These are phyloP conservation scores for Propithecus perrieri DNA, from an alignment of 2,797 vertebrate genomes.

Conservation along the genomic window DNA sequence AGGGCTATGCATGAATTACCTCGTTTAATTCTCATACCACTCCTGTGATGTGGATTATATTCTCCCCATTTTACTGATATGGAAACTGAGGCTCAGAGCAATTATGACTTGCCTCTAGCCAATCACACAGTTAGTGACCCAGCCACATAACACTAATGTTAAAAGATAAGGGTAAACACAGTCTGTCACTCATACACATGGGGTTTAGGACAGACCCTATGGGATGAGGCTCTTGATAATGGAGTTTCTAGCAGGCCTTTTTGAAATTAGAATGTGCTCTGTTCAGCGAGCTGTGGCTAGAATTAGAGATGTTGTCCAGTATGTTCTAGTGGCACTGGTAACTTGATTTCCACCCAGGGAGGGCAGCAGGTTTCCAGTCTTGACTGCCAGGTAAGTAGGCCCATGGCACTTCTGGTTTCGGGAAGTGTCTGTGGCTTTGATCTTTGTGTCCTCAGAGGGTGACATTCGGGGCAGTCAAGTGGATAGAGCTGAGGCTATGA, in stretches of 20 bases:
- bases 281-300: background rate
- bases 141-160: background rate
- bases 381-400: background rate
- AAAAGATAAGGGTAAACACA: background rate
- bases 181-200: background rate
- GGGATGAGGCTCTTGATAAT: background rate
- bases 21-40: constrained; percentile 16
- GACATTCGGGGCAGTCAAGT: background rate
- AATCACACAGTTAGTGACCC: background rate
- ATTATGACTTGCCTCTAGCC: constrained; percentile 12
- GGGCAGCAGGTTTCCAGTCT: background rate
- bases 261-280: constrained; percentile 36
- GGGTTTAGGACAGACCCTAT: background rate
- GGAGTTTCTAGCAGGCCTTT: background rate
- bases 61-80: constrained; percentile 7
- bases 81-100: background rate
- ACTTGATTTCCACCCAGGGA: constrained; percentile 50
- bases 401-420: constrained; percentile 3
- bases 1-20: background rate
- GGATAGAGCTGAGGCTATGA: background rate
- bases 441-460: constrained; percentile 33
- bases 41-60: background rate
- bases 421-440: constrained; percentile 48
- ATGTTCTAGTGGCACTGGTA: background rate
- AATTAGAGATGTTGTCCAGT: background rate